Percentiles rank a stretch among this genome's conserved stretches.
These are phyloP conservation scores for Gonatopus flavifemur DNA, from an alignment of 1,140 invertebrate genomes.

Conservation along the genomic window DNA sequence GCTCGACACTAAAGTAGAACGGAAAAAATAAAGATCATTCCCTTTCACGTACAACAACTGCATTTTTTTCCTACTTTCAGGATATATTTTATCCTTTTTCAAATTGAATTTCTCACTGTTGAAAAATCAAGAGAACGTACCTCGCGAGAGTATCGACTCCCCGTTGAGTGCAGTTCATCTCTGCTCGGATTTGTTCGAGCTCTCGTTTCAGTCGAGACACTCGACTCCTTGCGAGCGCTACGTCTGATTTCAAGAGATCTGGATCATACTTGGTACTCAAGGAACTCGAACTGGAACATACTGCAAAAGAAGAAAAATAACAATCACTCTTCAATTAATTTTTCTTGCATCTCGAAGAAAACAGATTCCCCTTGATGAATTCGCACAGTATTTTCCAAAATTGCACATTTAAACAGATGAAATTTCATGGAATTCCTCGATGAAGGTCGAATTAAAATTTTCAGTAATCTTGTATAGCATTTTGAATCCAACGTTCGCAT, in stretches of 20 bases:
- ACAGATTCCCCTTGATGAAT: no score
- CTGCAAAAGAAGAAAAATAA: conserved; percentile 58
- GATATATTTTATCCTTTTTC: background rate
- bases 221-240: conserved; percentile 82
- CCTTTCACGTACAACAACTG: no score
- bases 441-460: background rate
- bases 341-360: no score
- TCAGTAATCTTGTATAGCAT: no score
- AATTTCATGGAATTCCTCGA: background rate
- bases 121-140: conserved; percentile 54
- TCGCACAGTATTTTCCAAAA: no score
- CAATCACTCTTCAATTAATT: conserved; percentile 1
- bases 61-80: no score
- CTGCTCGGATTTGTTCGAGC: conserved; percentile 86
- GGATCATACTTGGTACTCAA: conserved; percentile 92
- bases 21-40: conserved; percentile 1
- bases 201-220: conserved; percentile 88
- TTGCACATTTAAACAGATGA: no score
- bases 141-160: conserved; percentile 89
- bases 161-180: conserved; percentile 88
- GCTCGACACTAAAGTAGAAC: conserved; percentile 75
- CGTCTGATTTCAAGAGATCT: conserved; percentile 89
- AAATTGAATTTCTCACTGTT: background rate
- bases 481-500: no score
- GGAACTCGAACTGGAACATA: conserved; percentile 88